These are phyloP conservation scores for Lasioglossum figueresi DNA, from an alignment of 2,888 invertebrate species.

Conservation along the genomic window DNA sequence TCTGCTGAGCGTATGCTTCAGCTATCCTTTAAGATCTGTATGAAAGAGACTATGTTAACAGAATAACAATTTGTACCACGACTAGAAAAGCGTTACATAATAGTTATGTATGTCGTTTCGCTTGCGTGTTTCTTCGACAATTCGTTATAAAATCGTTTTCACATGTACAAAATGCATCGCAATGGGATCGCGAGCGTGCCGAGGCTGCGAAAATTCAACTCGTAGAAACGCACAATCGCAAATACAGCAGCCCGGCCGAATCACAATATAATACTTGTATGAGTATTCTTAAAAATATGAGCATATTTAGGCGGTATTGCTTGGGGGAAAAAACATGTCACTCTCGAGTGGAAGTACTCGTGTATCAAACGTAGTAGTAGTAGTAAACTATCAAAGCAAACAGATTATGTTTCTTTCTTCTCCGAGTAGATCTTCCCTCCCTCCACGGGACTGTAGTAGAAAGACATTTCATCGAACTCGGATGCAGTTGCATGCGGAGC, in stretches of 20 bases:
- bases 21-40: constrained; percentile 36
- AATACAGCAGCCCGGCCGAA: constrained; percentile 29
- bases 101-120: constrained; percentile 30
- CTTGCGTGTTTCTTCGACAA: constrained; percentile 3
- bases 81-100: constrained; percentile 63
- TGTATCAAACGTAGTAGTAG: constrained; percentile 20
- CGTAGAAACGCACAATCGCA: constrained; percentile 20
- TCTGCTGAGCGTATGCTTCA: constrained; percentile 27
- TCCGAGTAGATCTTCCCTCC: constrained; percentile 88
- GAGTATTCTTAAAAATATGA: constrained; percentile 30
- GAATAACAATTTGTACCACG: constrained; percentile 63
- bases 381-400: neutral
- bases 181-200: constrained; percentile 11
- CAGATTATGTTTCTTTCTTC: constrained; percentile 71
- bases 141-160: constrained; percentile 23
- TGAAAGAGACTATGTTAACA: constrained; percentile 63
- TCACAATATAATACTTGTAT: constrained; percentile 33
- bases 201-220: constrained; percentile 33
- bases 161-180: constrained; percentile 44
- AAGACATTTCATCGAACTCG: constrained; percentile 94
- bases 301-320: constrained; percentile 1
- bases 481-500: constrained; percentile 94
- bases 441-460: constrained; percentile 94
- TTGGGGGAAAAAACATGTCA: constrained; percentile 23
- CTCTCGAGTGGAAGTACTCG: constrained; percentile 56